Percentiles rank a stretch among this genome's conserved stretches.
Conservation (phyloP, 2,113 vertebrate species). For the Manacus vitellinus region DNA sequence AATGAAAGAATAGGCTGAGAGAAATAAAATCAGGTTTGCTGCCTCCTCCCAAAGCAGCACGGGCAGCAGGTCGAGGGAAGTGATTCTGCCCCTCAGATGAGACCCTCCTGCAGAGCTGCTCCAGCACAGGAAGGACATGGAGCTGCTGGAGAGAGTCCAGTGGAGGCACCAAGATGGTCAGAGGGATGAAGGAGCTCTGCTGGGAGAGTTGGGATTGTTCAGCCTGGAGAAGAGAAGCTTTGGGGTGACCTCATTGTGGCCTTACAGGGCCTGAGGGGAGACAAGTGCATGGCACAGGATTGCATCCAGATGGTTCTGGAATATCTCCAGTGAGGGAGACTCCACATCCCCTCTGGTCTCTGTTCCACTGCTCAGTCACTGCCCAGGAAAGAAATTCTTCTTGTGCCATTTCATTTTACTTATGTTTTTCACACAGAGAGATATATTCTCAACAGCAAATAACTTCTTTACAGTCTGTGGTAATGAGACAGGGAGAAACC, state of each 20-base stretch:
- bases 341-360: too few relatives aligned
- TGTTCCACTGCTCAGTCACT: too few relatives aligned
- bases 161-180: too few relatives aligned
- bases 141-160: neutral
- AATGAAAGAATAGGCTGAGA: neutral
- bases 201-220: too few relatives aligned
- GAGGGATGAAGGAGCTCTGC: too few relatives aligned
- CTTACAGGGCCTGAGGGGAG: too few relatives aligned
- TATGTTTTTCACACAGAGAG: neutral
- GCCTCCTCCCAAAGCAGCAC: neutral
- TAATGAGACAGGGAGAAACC: neutral
- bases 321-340: too few relatives aligned
- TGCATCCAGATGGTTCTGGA: too few relatives aligned
- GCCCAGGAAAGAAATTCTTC: neutral
- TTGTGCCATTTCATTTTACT: neutral
- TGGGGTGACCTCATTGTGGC: too few relatives aligned
- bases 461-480: neutral
- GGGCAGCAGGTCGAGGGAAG: neutral
- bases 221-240: too few relatives aligned
- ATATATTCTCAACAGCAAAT: neutral
- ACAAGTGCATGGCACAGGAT: too few relatives aligned
- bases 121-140: rapidly evolving
- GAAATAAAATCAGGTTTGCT: neutral
- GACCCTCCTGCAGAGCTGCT: neutral
- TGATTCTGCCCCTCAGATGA: neutral